phyloP scores from a whole-genome alignment of 2,113 vertebrate genomes.

The Phrynosoma blainvillii region DNA sequence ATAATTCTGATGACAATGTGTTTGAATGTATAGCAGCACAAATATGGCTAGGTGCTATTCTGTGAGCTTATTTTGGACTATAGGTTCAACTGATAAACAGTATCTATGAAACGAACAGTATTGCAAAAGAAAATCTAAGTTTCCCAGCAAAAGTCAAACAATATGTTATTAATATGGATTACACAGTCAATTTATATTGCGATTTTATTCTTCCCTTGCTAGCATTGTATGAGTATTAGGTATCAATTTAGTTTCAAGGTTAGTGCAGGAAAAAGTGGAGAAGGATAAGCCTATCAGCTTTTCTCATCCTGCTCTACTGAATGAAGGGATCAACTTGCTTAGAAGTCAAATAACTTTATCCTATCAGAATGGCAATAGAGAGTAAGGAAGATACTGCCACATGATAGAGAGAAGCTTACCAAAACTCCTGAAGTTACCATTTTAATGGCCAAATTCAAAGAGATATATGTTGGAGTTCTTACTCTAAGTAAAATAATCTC shows the following conservation, averaged over 20 bases:
- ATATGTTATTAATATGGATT: constrained; percentile 38
- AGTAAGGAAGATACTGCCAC: constrained; percentile 16
- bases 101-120: background rate
- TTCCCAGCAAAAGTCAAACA: constrained; percentile 27
- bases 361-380: constrained; percentile 28
- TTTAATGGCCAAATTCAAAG: constrained; percentile 29
- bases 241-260: constrained; percentile 42
- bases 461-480: background rate
- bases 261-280: constrained; percentile 31
- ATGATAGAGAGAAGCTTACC: background rate
- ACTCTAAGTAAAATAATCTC: background rate
- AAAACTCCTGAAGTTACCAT: constrained; percentile 22
- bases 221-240: constrained; percentile 25
- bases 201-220: constrained; percentile 31
- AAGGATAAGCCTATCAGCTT: constrained; percentile 39
- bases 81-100: background rate
- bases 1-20: background rate
- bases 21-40: background rate
- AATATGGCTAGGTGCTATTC: background rate
- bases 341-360: constrained; percentile 44
- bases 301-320: constrained; percentile 37
- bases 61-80: background rate
- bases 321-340: constrained; percentile 42
- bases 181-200: constrained; percentile 27
- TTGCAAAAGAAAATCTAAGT: constrained; percentile 15